Evolutionary conservation across 2,113 vertebrate genomes (phyloP), one percentile per base, ranked within the genome.

Genomic region (Mixornis gularis): DNA sequence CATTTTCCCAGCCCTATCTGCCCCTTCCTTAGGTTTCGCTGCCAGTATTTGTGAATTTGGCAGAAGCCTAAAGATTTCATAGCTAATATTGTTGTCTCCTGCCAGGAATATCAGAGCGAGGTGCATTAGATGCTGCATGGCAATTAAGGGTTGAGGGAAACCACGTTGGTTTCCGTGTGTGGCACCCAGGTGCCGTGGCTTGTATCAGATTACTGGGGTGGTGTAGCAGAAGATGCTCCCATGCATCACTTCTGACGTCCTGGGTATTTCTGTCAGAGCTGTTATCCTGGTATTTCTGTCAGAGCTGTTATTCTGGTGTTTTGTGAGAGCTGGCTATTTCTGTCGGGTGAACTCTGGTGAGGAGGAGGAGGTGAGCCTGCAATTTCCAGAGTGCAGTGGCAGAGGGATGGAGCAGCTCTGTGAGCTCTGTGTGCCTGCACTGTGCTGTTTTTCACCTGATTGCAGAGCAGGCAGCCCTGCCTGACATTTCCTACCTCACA

Each of bases 31-130:
- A 90, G 95, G 84, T 88, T 96, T 96, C 17, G 7, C 95, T 97
- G 97, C 97, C 92, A 97, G 95, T 79, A 4, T 85, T 94, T 80
- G 89, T 66, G 93, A 96, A 93, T 97, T 97, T 98, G 96, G 97
- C 97, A 97, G 92, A 94, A 97, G 72, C 89, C 77, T 44, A 72
- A 90, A 91, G 94, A 95, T 95, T 96, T 92, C 82, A 43, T 95
- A 71, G 95, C 89, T 97, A 96, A 97, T 92, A 94, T 94, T 96
- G 92, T 85, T 83, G 87, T 96, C 82, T 96, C 96, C 97, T 97
- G 97, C 97, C 97, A 97, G 96, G 93, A 96, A 87, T 83, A 95
- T 94, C 58, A 46, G 86, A 95, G 88, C 15, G 26, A 95, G 96
- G 95, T 87, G 89, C 60, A 22, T 95, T 92, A 90, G 92, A 89